These are phyloP conservation scores for Ectobius pallidus DNA, from an alignment of 2,888 invertebrate species.

Conservation along the genomic window DNA sequence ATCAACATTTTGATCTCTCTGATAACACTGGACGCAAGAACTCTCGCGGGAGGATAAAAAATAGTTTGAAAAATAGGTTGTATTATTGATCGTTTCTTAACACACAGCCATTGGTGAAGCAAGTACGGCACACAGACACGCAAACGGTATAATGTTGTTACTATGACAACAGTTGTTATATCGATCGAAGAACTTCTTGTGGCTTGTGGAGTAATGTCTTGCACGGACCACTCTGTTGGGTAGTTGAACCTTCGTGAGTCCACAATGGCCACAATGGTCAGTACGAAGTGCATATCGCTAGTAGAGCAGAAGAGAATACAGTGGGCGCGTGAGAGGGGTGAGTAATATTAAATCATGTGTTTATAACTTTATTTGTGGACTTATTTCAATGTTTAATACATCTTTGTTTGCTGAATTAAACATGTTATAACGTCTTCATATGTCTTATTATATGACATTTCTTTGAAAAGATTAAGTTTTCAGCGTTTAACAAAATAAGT, in stretches of 20 bases:
- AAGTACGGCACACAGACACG: slow-evolving; percentile 3
- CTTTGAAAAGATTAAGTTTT: too few relatives aligned
- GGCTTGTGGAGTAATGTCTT: background rate
- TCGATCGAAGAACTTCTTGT: slow-evolving; percentile 1
- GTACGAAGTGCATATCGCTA: slow-evolving; percentile 59
- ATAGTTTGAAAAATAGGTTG: too few relatives aligned
- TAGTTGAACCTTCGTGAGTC: background rate
- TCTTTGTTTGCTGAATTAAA: too few relatives aligned
- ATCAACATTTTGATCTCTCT: too few relatives aligned
- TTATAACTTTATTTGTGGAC: too few relatives aligned
- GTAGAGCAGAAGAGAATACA: slow-evolving; percentile 89
- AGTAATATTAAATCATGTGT: slow-evolving; percentile 43
- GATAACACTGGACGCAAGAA: background rate
- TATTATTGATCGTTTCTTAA: background rate
- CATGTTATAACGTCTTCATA: too few relatives aligned
- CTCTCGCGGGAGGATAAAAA: too few relatives aligned
- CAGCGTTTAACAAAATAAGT: too few relatives aligned
- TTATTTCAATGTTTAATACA: too few relatives aligned
- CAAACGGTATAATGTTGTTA: slow-evolving; percentile 9
- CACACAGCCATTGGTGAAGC: background rate
- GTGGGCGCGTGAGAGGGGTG: slow-evolving; percentile 94
- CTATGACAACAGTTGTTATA: slow-evolving; percentile 21
- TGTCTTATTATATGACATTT: too few relatives aligned
- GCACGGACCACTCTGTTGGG: background rate
- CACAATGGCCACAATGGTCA: slow-evolving; percentile 32